Evolutionary conservation across 2,888 invertebrate species (phyloP).

Genomic region (Hybos culiciformis): DNA sequence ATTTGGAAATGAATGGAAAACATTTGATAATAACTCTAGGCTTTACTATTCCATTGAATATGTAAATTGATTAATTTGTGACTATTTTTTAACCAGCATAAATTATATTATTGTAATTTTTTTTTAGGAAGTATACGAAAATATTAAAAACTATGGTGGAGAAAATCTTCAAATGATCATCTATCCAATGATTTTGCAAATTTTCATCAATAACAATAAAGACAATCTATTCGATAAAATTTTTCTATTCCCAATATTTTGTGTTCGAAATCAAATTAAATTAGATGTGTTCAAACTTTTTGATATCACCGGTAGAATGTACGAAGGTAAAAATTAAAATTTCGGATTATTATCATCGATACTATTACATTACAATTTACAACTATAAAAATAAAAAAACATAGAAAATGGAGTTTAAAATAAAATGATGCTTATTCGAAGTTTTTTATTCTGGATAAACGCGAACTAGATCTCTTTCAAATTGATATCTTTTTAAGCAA

Average conservation of each 20-base stretch:
- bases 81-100: background rate
- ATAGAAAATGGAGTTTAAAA: no score
- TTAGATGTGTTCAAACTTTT: background rate
- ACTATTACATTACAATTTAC: background rate
- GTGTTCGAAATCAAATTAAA: background rate
- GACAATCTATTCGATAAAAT: background rate
- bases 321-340: background rate
- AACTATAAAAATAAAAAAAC: no score
- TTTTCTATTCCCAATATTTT: background rate
- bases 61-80: background rate
- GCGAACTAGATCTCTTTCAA: no score
- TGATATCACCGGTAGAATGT: background rate
- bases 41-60: background rate
- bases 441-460: no score
- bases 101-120: background rate
- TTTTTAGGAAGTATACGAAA: background rate
- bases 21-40: background rate
- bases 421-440: no score
- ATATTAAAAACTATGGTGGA: background rate
- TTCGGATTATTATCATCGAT: background rate
- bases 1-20: background rate
- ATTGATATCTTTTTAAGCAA: no score
- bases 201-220: background rate
- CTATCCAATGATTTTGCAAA: background rate
- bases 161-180: background rate